Conservation (phyloP, 2,113 vertebrate species). For the Taxidea taxus region DNA sequence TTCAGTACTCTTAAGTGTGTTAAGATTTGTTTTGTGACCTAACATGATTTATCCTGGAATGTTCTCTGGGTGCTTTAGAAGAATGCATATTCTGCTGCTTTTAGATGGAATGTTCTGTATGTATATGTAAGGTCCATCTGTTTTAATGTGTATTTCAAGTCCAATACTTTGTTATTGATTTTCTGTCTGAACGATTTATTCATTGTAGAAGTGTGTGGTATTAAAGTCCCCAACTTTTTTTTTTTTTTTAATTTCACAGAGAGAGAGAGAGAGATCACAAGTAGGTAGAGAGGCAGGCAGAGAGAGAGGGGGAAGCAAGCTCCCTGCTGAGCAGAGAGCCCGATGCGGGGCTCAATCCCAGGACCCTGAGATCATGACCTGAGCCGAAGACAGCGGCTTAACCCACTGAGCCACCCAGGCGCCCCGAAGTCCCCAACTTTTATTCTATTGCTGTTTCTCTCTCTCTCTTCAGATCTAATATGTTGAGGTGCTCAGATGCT, state of each 20-base stretch:
- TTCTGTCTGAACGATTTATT: background rate
- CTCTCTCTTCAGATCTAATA: background rate
- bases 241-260: no score
- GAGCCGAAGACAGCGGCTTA: no score
- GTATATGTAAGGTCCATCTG: background rate
- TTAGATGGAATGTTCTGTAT: background rate
- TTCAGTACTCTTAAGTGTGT: background rate
- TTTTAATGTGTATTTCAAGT: background rate
- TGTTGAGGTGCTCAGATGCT: background rate
- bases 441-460: background rate
- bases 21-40: background rate
- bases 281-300: no score
- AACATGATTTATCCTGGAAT: background rate
- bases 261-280: no score
- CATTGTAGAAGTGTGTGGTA: background rate
- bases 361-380: no score
- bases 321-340: no score
- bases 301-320: no score
- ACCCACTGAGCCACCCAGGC: no score
- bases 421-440: no score
- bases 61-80: background rate
- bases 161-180: background rate
- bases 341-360: no score
- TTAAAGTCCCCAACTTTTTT: background rate
- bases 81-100: background rate